Evolutionary conservation across 2,113 vertebrate species (phyloP).

Genomic region (Baryphthengus martii): DNA sequence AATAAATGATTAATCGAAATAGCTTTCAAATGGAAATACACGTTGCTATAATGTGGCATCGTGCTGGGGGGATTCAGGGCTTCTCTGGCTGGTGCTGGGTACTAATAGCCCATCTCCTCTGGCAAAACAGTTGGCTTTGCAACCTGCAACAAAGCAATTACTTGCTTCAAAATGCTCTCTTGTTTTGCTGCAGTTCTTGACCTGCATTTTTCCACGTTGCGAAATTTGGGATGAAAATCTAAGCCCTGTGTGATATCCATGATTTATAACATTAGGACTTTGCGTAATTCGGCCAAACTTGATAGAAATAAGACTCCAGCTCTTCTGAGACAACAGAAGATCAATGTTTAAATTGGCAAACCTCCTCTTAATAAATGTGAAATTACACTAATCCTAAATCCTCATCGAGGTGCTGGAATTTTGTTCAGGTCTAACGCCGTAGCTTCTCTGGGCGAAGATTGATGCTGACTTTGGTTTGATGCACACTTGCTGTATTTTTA

Average conservation of each 20-base stretch:
- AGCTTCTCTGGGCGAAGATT: rapidly evolving
- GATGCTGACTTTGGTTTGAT: not conserved
- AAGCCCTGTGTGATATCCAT: not conserved
- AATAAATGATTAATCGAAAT: conserved; percentile 42
- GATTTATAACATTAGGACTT: not conserved
- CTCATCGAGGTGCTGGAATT: not conserved
- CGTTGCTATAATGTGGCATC: not conserved
- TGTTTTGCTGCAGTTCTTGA: not conserved
- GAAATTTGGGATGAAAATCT: not conserved
- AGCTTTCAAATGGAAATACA: not conserved
- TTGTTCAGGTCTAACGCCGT: not conserved
- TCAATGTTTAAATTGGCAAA: not conserved
- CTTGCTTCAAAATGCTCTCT: not conserved
- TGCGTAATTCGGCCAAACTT: not conserved
- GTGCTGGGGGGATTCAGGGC: not conserved
- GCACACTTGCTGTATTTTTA: not conserved
- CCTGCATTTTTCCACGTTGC: not conserved
- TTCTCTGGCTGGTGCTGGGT: not conserved
- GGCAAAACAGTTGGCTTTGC: not conserved
- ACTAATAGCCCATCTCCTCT: not conserved
- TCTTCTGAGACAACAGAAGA: not conserved
- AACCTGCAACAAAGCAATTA: not conserved
- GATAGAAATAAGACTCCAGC: not conserved
- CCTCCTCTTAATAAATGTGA: not conserved
- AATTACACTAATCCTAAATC: not conserved